phyloP scores from a whole-genome alignment of 2,888 invertebrate species.

The Melinaea menophilus region DNA sequence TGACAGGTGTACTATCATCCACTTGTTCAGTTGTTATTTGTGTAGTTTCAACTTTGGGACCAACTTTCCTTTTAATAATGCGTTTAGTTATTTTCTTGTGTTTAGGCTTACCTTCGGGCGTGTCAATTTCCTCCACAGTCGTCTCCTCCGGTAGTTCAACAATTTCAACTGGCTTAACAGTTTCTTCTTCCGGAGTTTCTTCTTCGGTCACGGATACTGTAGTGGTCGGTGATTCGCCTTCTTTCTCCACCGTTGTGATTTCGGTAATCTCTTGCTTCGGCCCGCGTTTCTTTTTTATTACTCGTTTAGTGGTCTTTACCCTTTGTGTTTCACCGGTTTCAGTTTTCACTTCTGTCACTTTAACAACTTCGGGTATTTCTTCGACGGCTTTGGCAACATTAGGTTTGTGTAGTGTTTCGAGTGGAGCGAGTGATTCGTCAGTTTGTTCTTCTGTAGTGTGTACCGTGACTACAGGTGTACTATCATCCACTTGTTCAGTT shows the following conservation, averaged over 20 bases:
- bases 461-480: slow-evolving; percentile 36
- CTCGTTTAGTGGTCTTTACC: slow-evolving; percentile 48
- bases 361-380: slow-evolving; percentile 32
- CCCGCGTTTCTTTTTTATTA: slow-evolving; percentile 41
- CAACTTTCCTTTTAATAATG: slow-evolving; percentile 45
- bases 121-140: slow-evolving; percentile 31
- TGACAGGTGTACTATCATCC: slow-evolving; percentile 52
- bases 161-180: slow-evolving; percentile 30
- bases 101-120: slow-evolving; percentile 42
- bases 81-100: slow-evolving; percentile 25
- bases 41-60: slow-evolving; percentile 37
- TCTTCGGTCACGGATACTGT: slow-evolving; percentile 31
- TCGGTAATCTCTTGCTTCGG: slow-evolving; percentile 36
- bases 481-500: slow-evolving; percentile 20
- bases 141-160: slow-evolving; percentile 41
- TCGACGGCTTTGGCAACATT: slow-evolving; percentile 36
- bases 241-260: slow-evolving; percentile 35
- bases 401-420: slow-evolving; percentile 19
- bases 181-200: slow-evolving; percentile 47
- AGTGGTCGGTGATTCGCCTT: slow-evolving; percentile 36
- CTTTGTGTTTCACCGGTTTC: slow-evolving; percentile 39
- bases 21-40: slow-evolving; percentile 40
- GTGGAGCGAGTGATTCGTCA: slow-evolving; percentile 38
- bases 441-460: slow-evolving; percentile 42
- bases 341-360: slow-evolving; percentile 33